phyloP scores from a whole-genome alignment of 2,113 vertebrate genomes.

The Strix aluco region DNA sequence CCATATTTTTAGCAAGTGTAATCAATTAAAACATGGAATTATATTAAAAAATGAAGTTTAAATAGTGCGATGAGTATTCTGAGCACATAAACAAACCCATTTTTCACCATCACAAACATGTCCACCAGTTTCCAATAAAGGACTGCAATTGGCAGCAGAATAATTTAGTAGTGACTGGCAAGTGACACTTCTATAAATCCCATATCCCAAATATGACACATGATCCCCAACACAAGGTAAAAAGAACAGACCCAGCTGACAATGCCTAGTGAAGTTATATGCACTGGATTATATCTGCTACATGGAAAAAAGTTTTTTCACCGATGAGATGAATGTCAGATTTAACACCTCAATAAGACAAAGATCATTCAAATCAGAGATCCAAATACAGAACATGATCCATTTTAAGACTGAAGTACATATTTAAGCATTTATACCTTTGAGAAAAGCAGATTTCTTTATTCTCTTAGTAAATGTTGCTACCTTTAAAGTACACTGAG shows the following conservation, averaged over 20 bases:
- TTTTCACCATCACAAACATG: not conserved
- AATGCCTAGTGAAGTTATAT: not conserved
- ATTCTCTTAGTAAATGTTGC: not conserved
- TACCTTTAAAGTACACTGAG: constrained; percentile 16
- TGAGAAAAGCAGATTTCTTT: not conserved
- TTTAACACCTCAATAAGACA: not conserved
- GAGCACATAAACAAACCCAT: not conserved
- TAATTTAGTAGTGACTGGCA: not conserved
- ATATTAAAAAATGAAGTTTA: not conserved
- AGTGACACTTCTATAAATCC: not conserved
- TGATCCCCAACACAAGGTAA: not conserved
- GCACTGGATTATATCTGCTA: not conserved
- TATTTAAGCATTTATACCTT: not conserved
- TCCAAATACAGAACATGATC: not conserved
- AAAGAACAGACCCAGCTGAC: not conserved
- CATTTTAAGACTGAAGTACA: not conserved
- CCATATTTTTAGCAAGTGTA: not conserved
- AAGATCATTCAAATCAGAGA: not conserved
- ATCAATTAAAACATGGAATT: not conserved
- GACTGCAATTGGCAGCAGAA: not conserved
- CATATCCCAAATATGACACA: not conserved
- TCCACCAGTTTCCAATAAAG: not conserved
- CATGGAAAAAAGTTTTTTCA: not conserved
- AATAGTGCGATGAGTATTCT: not conserved
- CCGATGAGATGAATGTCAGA: not conserved